Percentiles rank a stretch among this genome's conserved stretches.
phyloP scores from a whole-genome alignment of 2,113 vertebrate genomes.

The Tylochromis polylepis region DNA sequence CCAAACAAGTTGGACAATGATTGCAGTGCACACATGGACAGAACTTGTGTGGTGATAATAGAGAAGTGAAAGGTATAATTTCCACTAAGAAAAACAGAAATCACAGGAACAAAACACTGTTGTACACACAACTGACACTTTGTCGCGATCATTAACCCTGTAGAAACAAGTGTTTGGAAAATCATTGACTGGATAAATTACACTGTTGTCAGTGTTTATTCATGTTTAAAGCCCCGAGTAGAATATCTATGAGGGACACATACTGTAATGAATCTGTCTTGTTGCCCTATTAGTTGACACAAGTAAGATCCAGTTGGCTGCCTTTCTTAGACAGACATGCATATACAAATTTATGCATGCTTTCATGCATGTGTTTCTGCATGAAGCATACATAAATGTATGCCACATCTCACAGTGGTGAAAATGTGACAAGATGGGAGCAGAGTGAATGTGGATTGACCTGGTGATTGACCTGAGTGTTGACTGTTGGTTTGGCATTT shows the following conservation, averaged over 20 bases:
- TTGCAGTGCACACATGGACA: neutral
- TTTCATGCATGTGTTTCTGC: neutral
- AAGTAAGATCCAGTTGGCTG: conserved; percentile 21
- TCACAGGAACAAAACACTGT: neutral
- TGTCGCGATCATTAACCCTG: conserved; percentile 1
- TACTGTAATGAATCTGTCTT: conserved; percentile 22
- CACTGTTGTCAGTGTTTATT: conserved; percentile 29
- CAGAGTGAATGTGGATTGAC: neutral
- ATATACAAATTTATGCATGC: neutral
- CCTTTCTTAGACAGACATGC: neutral
- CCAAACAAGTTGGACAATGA: neutral
- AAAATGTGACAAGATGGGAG: neutral
- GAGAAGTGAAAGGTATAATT: conserved; percentile 22
- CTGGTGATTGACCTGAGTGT: neutral
- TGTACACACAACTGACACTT: neutral
- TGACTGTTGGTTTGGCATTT: conserved; percentile 14
- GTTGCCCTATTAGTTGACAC: conserved; percentile 15
- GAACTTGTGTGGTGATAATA: neutral
- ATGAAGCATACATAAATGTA: neutral
- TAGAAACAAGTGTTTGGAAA: neutral
- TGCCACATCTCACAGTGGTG: neutral
- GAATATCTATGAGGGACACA: conserved; percentile 18
- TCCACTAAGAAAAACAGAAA: neutral
- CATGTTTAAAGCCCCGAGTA: conserved; percentile 1
- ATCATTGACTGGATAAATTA: conserved; percentile 31